These are phyloP conservation scores for Cassiopea andromeda DNA, from an alignment of 30 jellyfish, hydroid and myxozoan genomes.

Conservation along the genomic window DNA sequence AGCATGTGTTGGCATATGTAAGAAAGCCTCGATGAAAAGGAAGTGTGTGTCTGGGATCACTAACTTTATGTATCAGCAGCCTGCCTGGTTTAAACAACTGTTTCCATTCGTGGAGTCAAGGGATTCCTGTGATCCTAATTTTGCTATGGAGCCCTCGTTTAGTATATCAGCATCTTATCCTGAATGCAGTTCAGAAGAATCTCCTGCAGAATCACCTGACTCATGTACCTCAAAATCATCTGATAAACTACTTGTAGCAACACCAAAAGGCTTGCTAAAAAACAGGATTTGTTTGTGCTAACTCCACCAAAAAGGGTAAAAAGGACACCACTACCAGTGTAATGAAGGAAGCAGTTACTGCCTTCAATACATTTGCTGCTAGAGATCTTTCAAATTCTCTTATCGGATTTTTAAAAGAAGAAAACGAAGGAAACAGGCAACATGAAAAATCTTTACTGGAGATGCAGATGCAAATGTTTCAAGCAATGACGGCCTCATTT, in stretches of 20 bases:
- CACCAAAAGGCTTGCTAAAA: background rate
- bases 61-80: background rate
- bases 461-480: background rate
- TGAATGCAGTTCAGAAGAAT: background rate
- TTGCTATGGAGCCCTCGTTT: background rate
- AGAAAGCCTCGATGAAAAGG: slow-evolving; percentile 37
- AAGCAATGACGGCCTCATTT: background rate
- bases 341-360: background rate
- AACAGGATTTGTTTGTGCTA: background rate
- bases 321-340: background rate
- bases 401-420: background rate
- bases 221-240: background rate
- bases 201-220: background rate
- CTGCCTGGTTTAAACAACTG: background rate
- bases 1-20: slow-evolving; percentile 51
- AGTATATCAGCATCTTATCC: too few relatives aligned
- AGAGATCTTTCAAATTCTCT: background rate
- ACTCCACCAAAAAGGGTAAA: background rate
- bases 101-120: background rate
- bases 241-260: background rate
- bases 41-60: slow-evolving; percentile 48
- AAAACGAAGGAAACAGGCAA: background rate
- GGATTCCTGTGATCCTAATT: background rate
- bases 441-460: background rate
- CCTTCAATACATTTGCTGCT: background rate